Percentiles rank a stretch among this genome's conserved stretches.
Conservation (phyloP, 2,888 invertebrate species). For the Sphinx pinastri region DNA sequence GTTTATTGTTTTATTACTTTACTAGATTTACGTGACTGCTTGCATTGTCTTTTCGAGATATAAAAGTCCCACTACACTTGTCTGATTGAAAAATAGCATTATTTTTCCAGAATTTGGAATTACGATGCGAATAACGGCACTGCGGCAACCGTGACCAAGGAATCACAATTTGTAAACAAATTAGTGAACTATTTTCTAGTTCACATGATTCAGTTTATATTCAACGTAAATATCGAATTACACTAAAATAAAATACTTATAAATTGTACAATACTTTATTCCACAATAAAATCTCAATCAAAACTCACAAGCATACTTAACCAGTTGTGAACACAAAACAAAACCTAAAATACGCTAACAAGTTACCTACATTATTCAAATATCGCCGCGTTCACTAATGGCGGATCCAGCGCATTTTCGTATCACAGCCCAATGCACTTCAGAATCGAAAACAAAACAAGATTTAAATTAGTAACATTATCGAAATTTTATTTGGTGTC, state of each 20-base stretch:
- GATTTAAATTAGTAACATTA: not conserved
- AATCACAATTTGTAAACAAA: too few relatives aligned
- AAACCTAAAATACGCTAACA: slow-evolving; percentile 69
- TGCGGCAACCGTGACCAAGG: too few relatives aligned
- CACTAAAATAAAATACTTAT: slow-evolving; percentile 5
- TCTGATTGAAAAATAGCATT: too few relatives aligned
- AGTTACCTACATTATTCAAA: slow-evolving; percentile 53
- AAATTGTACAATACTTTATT: slow-evolving; percentile 75
- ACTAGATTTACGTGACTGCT: too few relatives aligned
- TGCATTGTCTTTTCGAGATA: too few relatives aligned
- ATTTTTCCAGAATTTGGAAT: too few relatives aligned
- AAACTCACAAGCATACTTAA: slow-evolving; percentile 76
- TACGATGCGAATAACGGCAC: too few relatives aligned
- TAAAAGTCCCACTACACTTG: too few relatives aligned
- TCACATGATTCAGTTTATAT: too few relatives aligned
- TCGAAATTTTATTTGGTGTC: slow-evolving; percentile 1
- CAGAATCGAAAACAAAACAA: slow-evolving; percentile 16
- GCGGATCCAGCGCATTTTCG: slow-evolving; percentile 45
- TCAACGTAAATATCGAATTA: not conserved
- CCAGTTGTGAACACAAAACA: slow-evolving; percentile 71
- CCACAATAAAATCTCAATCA: slow-evolving; percentile 79
- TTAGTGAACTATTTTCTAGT: too few relatives aligned
- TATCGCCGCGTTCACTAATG: slow-evolving; percentile 40
- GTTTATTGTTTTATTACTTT: not conserved
- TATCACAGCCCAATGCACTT: slow-evolving; percentile 51